Percentiles rank a stretch among this genome's conserved stretches.
Conservation (phyloP, 64 coral and sea anemone genomes). For the Cladopsammia gracilis region DNA sequence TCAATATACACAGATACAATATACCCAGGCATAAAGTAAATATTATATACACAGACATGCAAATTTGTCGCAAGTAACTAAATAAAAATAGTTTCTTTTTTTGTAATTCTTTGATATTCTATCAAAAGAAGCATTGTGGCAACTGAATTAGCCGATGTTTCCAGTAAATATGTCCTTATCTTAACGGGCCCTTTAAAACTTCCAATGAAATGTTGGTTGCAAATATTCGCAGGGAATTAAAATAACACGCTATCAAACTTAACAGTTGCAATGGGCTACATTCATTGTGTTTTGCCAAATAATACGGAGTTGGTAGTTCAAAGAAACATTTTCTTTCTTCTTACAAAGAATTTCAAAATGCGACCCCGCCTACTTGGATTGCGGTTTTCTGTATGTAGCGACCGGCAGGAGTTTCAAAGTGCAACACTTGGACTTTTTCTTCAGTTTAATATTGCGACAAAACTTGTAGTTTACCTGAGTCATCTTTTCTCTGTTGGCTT, state of each 20-base stretch:
- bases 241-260: neutral
- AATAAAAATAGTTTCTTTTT: neutral
- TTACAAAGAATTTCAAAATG: neutral
- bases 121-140: too few species aligned
- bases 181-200: neutral
- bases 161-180: too few species aligned
- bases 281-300: too few species aligned
- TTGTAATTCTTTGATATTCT: neutral
- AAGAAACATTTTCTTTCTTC: too few species aligned
- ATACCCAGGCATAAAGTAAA: too few species aligned
- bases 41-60: neutral
- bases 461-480: conserved; percentile 44
- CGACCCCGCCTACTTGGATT: too few species aligned
- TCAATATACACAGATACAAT: neutral
- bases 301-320: too few species aligned
- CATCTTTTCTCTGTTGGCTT: conserved; percentile 82
- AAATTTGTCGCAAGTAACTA: conserved; percentile 7
- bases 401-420: too few species aligned
- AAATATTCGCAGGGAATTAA: neutral
- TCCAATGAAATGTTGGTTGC: neutral
- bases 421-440: neutral
- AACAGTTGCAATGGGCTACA: too few species aligned
- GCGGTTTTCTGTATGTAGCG: neutral
- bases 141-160: too few species aligned
- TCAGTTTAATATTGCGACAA: neutral